phyloP scores from a whole-genome alignment of 2,113 vertebrate species.

The Progne subis region DNA sequence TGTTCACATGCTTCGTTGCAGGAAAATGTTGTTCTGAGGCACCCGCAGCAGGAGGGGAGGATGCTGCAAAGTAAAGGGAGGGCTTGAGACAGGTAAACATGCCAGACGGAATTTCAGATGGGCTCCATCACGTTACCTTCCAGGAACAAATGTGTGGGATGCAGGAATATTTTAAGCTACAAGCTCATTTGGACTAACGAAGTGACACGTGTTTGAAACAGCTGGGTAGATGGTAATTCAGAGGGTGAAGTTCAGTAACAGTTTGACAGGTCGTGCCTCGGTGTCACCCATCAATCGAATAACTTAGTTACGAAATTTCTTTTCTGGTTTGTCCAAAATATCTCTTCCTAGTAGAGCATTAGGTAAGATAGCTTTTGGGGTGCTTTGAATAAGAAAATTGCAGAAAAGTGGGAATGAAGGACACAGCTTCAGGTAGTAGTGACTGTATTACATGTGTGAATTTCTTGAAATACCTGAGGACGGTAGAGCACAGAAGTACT shows the following conservation, averaged over 20 bases:
- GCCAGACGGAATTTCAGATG: conserved; percentile 53
- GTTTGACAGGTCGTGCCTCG: conserved; percentile 32
- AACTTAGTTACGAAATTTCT: not conserved
- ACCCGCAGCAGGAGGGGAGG: not conserved
- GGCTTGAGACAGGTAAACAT: conserved; percentile 36
- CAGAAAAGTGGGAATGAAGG: conserved; percentile 8
- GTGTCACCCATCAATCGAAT: conserved; percentile 2
- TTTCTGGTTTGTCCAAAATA: conserved; percentile 7
- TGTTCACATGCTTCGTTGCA: not conserved
- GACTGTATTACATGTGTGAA: not conserved
- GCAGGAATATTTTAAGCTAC: conserved; percentile 71
- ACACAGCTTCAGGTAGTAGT: not conserved
- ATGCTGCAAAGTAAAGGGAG: not conserved
- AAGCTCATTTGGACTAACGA: conserved; percentile 62
- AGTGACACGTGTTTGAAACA: conserved; percentile 58
- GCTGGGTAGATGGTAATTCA: conserved; percentile 45
- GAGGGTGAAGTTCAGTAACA: conserved; percentile 40
- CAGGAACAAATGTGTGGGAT: conserved; percentile 72
- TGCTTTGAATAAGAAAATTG: conserved; percentile 13
- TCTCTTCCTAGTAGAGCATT: not conserved
- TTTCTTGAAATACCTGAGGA: not conserved
- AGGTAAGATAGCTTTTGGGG: conserved; percentile 22
- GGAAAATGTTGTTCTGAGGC: not conserved
- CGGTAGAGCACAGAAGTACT: not conserved
- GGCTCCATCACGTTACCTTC: conserved; percentile 56